Base-by-base conservation (phyloP, 2,888 invertebrate genomes). In the Leptopilina syphax region DNA sequence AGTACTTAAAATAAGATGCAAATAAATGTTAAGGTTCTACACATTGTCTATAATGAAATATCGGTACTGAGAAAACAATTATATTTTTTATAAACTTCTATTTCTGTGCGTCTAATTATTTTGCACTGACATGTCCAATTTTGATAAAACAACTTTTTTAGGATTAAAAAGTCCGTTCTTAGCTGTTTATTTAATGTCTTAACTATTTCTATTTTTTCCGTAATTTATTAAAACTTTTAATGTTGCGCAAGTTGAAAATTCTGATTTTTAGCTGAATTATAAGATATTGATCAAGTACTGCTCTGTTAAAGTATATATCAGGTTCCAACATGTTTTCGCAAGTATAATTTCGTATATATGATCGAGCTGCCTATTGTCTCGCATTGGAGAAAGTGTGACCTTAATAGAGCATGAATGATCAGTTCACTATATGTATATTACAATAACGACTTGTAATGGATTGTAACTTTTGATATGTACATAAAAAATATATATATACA, bases 321-420 rank as follows among this genome's bases (percentile, higher is more conserved):
- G 27, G 70, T 70, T 70, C 54, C 70, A 70, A 54, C 50, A 12
- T 54, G 54, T 63, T 63, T 63, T 63, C 63, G 63, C 63, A 63
- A 63, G 27, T 27, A 54, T 70, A 63, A 63, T 70, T 54, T 50
- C 70, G 47, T 50, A 50, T 13, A 54, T 54, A 54, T 70, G 70
- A 70, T 70, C 70, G 70, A 70, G 70, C 24, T 54, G 54, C 50
- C 85, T 82, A 87, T 87, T 87, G 87, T 87, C 85, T 87, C 82
- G 82, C 80, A 80, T 81, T 80, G 86, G 89, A 89, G 89, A 90
- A 90, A 90, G 89, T 88, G 88, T 87, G 89, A 89, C 89, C 89
- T 87, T 90, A 89, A 89, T 89, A 89, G 87, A 73, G 83, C 77
- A 67, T 82, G 86, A 89, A 87, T 88, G 89, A 89, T 70, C 70